Evolutionary conservation across 2,113 vertebrate genomes (phyloP).

Genomic region (Eubucco bourcierii): DNA sequence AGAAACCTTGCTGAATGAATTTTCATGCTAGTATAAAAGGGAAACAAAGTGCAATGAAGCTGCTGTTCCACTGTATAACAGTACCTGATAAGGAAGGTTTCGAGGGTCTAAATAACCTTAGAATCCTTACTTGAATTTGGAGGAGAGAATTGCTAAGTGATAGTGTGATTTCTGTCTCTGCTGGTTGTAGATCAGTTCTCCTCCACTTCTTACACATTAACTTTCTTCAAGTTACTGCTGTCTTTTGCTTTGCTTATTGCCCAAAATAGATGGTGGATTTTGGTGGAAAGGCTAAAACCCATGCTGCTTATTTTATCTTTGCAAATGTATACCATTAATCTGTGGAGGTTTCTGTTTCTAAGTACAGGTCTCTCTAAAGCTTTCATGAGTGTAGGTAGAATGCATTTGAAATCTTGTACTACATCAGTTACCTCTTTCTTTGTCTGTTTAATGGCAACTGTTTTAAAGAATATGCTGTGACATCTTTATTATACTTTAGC

Average conservation of each 20-base stretch:
- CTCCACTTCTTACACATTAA: background rate
- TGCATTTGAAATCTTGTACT: background rate
- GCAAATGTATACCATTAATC: background rate
- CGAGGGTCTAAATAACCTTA: background rate
- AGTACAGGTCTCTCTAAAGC: background rate
- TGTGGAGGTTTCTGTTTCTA: background rate
- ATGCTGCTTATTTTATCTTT: background rate
- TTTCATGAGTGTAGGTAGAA: background rate
- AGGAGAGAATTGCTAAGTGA: background rate
- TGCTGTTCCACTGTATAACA: background rate
- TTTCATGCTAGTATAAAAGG: background rate
- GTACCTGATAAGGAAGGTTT: background rate
- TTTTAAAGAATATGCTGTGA: constrained; percentile 18
- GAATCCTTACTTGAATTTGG: background rate
- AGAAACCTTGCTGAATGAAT: background rate
- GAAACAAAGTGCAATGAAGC: background rate
- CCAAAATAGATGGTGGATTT: background rate
- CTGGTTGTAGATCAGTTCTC: background rate
- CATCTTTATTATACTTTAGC: constrained; percentile 50
- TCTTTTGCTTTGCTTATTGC: background rate
- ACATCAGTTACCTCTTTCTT: background rate
- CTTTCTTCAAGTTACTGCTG: background rate
- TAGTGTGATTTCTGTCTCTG: background rate
- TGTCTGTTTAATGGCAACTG: background rate
- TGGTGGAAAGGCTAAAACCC: background rate